Percentiles rank a stretch among this genome's conserved stretches.
phyloP scores from a whole-genome alignment of 2,888 invertebrate genomes.

The Dolichomitus sp. region DNA sequence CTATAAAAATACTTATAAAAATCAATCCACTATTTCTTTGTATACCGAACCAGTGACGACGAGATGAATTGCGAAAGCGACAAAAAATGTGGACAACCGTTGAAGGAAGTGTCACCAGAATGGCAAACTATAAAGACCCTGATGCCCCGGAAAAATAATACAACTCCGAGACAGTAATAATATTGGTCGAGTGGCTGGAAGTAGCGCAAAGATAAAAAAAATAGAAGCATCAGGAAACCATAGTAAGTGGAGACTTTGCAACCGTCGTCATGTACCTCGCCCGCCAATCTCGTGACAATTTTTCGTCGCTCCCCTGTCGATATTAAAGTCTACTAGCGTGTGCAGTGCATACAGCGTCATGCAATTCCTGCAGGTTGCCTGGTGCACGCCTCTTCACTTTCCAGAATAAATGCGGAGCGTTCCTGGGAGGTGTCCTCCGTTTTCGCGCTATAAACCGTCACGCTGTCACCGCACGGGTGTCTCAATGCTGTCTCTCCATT shows the following conservation, averaged over 20 bases:
- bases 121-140: not conserved
- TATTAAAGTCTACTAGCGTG: slow-evolving; percentile 23
- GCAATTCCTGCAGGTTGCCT: slow-evolving; percentile 30
- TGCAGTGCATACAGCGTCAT: slow-evolving; percentile 42
- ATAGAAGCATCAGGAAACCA: slow-evolving; percentile 7
- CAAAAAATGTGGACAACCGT: not conserved
- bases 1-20: too few relatives aligned
- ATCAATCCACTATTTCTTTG: not conserved
- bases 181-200: slow-evolving; percentile 25
- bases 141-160: not conserved
- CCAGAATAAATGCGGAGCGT: slow-evolving; percentile 40
- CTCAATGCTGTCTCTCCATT: slow-evolving; percentile 45
- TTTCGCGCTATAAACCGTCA: slow-evolving; percentile 39
- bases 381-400: slow-evolving; percentile 39
- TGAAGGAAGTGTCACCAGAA: not conserved
- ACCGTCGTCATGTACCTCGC: slow-evolving; percentile 10
- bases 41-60: not conserved
- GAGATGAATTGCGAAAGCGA: not conserved
- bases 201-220: slow-evolving; percentile 7
- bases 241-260: slow-evolving; percentile 13
- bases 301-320: slow-evolving; percentile 44
- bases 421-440: slow-evolving; percentile 8
- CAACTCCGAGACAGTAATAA: slow-evolving; percentile 22
- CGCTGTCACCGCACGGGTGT: slow-evolving; percentile 47
- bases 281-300: slow-evolving; percentile 68